Conservation (phyloP, 2,888 invertebrate species). For the Papilio gigon region DNA sequence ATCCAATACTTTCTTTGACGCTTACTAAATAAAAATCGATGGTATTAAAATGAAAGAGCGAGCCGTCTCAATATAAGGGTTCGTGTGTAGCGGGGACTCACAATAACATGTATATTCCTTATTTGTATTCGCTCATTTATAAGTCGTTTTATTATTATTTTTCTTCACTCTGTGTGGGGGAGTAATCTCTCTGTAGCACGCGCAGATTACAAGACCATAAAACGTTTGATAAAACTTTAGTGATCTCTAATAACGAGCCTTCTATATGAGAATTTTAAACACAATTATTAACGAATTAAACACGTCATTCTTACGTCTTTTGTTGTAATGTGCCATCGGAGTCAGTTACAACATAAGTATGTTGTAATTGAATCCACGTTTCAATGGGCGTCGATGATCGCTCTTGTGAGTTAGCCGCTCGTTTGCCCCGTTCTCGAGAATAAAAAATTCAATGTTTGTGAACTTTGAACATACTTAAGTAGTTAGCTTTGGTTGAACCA, state of each 20-base stretch:
- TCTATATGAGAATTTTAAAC: background rate
- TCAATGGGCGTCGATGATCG: no score
- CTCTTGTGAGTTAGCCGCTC: no score
- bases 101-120: constrained; percentile 50
- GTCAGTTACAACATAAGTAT: no score
- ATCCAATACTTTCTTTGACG: constrained; percentile 43
- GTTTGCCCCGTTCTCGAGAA: no score
- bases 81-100: constrained; percentile 47
- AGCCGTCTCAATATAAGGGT: constrained; percentile 52
- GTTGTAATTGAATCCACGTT: no score
- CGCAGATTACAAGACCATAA: constrained; percentile 33
- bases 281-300: no score
- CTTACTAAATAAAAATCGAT: constrained; percentile 47
- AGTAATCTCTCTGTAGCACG: constrained; percentile 45
- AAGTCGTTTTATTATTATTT: constrained; percentile 47
- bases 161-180: constrained; percentile 43
- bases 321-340: no score
- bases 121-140: constrained; percentile 53
- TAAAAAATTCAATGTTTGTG: no score
- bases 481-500: no score
- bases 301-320: no score
- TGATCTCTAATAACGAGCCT: background rate
- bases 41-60: constrained; percentile 50
- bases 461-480: no score
- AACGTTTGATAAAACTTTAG: constrained; percentile 1